Evolutionary conservation across 1,140 invertebrate species (phyloP).

Genomic region (Ostrea edulis): DNA sequence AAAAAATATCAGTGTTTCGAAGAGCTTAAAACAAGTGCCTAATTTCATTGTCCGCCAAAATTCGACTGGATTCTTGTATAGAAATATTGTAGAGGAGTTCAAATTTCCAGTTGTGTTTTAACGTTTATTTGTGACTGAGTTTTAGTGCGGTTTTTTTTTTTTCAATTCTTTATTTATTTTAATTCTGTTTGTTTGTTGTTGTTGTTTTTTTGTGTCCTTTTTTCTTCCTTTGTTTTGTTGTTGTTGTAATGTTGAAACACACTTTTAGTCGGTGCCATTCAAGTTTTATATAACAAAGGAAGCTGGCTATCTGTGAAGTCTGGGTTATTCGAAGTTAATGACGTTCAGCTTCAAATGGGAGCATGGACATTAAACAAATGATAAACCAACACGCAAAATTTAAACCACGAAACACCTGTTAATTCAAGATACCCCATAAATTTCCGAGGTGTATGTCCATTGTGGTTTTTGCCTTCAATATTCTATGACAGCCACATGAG

Average conservation of each 20-base stretch:
- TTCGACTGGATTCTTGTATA: no score
- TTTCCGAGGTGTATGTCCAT: slow-evolving; percentile 20
- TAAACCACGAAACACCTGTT: slow-evolving; percentile 29
- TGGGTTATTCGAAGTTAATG: not conserved
- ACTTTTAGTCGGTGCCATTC: not conserved
- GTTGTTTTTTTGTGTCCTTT: no score
- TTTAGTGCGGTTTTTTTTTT: no score
- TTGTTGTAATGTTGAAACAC: not conserved
- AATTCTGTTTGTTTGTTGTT: no score
- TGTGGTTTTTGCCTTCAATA: slow-evolving; percentile 2
- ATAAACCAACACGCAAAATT: slow-evolving; percentile 16
- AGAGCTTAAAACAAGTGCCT: no score
- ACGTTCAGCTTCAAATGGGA: not conserved
- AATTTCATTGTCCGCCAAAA: no score
- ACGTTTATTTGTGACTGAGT: no score
- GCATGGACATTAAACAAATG: not conserved
- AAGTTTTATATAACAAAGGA: not conserved
- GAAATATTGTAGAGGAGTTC: no score
- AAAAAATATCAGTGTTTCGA: no score
- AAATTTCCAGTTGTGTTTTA: no score
- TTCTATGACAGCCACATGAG: not conserved
- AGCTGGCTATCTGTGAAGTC: not conserved
- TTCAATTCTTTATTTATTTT: no score
- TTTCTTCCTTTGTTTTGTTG: no score
- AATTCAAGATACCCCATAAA: not conserved